Evolutionary conservation across 1,140 invertebrate genomes (phyloP), one percentile per base, ranked within the genome.

Genomic region (Drosophila albomicans): DNA sequence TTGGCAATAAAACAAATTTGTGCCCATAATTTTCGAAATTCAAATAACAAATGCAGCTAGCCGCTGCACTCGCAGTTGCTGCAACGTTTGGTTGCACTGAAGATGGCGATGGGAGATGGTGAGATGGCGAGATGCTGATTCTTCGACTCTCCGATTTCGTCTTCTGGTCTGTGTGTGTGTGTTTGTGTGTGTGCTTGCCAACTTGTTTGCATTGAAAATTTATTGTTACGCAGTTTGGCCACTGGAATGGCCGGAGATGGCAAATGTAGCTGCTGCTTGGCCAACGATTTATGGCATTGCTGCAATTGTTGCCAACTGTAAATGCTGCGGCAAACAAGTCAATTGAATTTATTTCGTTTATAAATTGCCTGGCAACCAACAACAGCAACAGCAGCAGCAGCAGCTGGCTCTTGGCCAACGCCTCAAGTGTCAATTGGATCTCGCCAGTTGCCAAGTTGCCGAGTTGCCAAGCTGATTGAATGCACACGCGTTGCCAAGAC

Each of bases 271-370:
- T 32, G 73, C 63, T 81, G 46, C 58, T 69, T 49, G 54, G 65
- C 64, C 64, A 58, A 89, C 81, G 86, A 89, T 89, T 89, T 89
- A 89, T 89, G 86, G 86, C 85, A 89, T 90, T 90, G 85, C 85
- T 79, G 85, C 85, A 89, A 90, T 89, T 89, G 85, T 89, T 89
- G 85, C 85, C 86, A 89, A 89, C 85, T 89, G 85, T 89, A 89
- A 89, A 89, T 89, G 85, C 85, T 85, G 85, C 86, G 75, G 81
- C 86, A 89, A 89, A 89, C 86, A 89, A 89, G 85, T 89, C 85
- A 89, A 89, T 89, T 89, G 85, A 89, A 89, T 89, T 89, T 89
- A 89, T 89, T 89, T 89, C 85, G 85, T 89, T 89, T 89, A 89
- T 89, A 89, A 89, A 89, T 90, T 90, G 86, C 85, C 75, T 68